Percentiles rank a stretch among this genome's conserved stretches.
These are phyloP conservation scores for Fragum whitleyi DNA, from an alignment of 2,888 invertebrate species.

Conservation along the genomic window DNA sequence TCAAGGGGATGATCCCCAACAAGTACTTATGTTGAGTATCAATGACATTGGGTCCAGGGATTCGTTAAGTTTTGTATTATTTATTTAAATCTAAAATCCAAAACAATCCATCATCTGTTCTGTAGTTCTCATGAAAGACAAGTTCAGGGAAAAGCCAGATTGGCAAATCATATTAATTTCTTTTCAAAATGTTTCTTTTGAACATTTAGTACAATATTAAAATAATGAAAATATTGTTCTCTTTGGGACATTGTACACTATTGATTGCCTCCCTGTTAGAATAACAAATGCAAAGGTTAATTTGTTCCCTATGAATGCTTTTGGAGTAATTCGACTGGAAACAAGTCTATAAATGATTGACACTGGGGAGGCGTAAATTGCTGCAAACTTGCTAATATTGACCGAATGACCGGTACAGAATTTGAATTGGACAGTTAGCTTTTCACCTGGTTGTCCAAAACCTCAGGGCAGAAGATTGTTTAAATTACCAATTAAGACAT, in stretches of 20 bases:
- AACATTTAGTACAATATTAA: neutral
- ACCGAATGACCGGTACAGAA: slow-evolving; percentile 3
- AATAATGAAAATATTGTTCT: neutral
- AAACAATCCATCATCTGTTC: too few species aligned
- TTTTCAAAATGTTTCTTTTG: neutral
- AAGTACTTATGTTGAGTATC: too few species aligned
- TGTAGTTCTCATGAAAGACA: too few species aligned
- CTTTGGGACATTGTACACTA: neutral
- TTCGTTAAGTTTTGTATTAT: too few species aligned
- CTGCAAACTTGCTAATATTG: slow-evolving; percentile 14
- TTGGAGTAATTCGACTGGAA: neutral
- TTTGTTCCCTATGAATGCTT: slow-evolving; percentile 12
- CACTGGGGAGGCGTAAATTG: neutral
- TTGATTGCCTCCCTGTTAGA: neutral
- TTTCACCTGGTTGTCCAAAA: neutral
- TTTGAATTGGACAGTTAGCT: neutral
- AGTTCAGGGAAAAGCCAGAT: too few species aligned
- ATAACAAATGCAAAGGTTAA: slow-evolving; percentile 4
- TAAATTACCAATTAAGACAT: neutral
- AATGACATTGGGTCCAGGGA: too few species aligned
- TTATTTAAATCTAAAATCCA: too few species aligned
- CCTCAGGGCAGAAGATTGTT: neutral
- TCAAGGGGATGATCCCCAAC: too few species aligned
- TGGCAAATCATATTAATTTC: too few species aligned
- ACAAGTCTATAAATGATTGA: neutral